Evolutionary conservation across 2,888 invertebrate genomes (phyloP).

Genomic region (Xestia xanthographa): DNA sequence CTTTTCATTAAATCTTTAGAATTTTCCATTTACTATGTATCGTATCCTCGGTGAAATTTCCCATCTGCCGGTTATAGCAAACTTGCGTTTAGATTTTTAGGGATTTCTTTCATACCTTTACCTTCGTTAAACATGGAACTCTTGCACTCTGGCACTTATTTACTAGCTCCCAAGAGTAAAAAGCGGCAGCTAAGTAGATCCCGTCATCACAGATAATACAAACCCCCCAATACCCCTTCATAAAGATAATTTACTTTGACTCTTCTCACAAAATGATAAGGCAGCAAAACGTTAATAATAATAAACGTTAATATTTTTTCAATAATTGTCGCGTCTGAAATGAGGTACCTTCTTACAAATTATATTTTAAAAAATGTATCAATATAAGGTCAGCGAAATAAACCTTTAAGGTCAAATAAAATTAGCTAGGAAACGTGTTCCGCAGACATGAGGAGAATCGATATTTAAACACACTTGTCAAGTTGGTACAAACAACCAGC

Average conservation of each 20-base stretch:
- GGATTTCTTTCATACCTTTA: too few relatives aligned
- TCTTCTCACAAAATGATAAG: not conserved
- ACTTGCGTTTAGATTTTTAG: not conserved
- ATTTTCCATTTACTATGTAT: not conserved
- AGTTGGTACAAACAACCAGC: not conserved
- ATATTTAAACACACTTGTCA: not conserved
- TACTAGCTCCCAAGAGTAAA: not conserved
- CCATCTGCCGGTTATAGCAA: too few relatives aligned
- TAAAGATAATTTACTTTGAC: not conserved
- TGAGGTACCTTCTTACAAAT: not conserved
- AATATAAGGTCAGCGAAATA: too few relatives aligned
- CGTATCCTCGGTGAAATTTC: too few relatives aligned
- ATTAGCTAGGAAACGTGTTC: not conserved
- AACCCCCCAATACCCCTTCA: not conserved
- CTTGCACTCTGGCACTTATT: slow-evolving; percentile 1
- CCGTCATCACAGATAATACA: too few relatives aligned
- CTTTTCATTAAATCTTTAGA: not conserved
- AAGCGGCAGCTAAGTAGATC: not conserved
- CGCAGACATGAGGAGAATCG: not conserved
- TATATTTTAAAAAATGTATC: not conserved
- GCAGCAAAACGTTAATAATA: too few relatives aligned
- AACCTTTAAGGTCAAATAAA: not conserved
- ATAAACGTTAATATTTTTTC: too few relatives aligned
- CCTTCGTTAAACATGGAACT: not conserved
- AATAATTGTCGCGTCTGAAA: not conserved